These are phyloP conservation scores for Koerneria pararmatus DNA, from an alignment of 2,888 invertebrate species.

Conservation along the genomic window DNA sequence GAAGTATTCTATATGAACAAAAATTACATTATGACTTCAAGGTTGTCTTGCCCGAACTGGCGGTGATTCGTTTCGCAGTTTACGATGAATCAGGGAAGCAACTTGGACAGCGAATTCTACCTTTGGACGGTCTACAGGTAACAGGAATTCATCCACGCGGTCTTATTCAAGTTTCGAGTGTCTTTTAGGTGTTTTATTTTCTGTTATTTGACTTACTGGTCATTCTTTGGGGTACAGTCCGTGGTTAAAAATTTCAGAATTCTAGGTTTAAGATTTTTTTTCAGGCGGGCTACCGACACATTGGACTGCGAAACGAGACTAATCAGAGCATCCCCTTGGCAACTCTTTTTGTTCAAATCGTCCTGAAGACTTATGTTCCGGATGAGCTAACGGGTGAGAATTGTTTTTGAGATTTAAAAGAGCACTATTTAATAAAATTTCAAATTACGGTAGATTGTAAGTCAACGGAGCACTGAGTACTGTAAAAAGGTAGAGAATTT, in stretches of 20 bases:
- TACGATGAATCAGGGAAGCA: slow-evolving; percentile 96
- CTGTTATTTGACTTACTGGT: no score
- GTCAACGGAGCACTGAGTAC: no score
- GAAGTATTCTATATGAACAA: slow-evolving; percentile 93
- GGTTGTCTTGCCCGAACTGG: slow-evolving; percentile 95
- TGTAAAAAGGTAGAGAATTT: no score
- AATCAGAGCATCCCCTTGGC: slow-evolving; percentile 95
- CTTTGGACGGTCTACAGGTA: slow-evolving; percentile 92
- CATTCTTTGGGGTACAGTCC: no score
- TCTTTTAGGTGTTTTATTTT: no score
- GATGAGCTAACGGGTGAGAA: slow-evolving; percentile 79
- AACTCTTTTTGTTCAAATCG: slow-evolving; percentile 97
- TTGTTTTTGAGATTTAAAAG: no score
- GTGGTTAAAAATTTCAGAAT: no score
- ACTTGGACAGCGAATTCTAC: slow-evolving; percentile 92
- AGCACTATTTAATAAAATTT: no score
- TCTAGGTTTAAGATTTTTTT: no score
- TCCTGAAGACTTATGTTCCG: slow-evolving; percentile 97
- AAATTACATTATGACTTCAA: slow-evolving; percentile 66
- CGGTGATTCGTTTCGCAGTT: slow-evolving; percentile 92
- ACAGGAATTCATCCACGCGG: no score
- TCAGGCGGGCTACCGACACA: slow-evolving; percentile 70
- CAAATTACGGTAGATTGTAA: no score
- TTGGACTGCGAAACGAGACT: slow-evolving; percentile 92
- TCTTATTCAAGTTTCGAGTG: no score